A percentile compares a stretch with the other conserved stretches of the same genome.
Conservation (phyloP, 1,140 invertebrate species). For the Magallana gigas region DNA sequence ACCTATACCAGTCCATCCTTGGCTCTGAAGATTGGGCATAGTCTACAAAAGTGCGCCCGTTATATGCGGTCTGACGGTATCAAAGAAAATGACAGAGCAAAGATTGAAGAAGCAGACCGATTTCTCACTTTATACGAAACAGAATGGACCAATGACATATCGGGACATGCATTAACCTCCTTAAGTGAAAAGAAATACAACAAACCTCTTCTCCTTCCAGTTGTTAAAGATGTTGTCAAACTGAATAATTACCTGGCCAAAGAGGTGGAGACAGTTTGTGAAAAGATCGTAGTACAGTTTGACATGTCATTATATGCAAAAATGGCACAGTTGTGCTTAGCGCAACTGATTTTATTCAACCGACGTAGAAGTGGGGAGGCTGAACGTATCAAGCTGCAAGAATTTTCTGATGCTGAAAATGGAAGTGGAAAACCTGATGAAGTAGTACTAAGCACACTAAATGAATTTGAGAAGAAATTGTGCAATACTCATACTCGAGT, state of each 20-base stretch:
- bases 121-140: conserved; percentile 6
- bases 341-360: conserved; percentile 41
- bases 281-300: background rate
- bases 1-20: conserved; percentile 3
- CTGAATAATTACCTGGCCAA: conserved; percentile 12
- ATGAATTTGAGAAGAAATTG: conserved; percentile 32
- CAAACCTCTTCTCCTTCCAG: conserved; percentile 38
- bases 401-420: conserved; percentile 6
- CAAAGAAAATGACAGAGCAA: conserved; percentile 15
- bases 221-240: conserved; percentile 37
- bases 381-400: conserved; percentile 32
- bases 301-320: background rate
- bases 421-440: conserved; percentile 34
- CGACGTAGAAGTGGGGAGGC: conserved; percentile 41
- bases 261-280: background rate
- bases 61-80: conserved; percentile 12
- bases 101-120: background rate
- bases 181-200: conserved; percentile 36
- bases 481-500: background rate
- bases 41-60: conserved; percentile 21
- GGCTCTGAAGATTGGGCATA: conserved; percentile 32
- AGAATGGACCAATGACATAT: conserved; percentile 42
- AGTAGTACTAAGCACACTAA: conserved; percentile 10
- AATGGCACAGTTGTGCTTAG: conserved; percentile 47
- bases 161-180: conserved; percentile 23